Conservation (phyloP, 2,797 vertebrate genomes). For the Manis pentadactyla region DNA sequence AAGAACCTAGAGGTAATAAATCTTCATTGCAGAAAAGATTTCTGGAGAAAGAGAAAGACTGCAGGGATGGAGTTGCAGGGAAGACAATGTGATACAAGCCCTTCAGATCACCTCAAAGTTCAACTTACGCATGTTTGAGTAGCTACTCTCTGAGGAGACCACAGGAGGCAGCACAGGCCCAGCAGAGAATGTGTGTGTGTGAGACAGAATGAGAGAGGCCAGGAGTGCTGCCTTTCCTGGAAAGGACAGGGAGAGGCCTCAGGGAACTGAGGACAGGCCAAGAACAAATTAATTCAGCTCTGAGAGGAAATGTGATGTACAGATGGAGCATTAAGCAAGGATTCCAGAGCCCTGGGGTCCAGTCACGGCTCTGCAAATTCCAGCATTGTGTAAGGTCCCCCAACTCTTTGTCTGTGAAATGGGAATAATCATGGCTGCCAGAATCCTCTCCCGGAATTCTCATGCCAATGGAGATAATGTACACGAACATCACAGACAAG, state of each 20-base stretch:
- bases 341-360: not conserved
- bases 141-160: not conserved
- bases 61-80: not conserved
- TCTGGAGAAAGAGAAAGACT: not conserved
- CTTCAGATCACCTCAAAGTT: not conserved
- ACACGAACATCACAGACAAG: not conserved
- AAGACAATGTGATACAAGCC: not conserved
- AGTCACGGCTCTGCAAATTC: not conserved
- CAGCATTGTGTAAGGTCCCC: not conserved
- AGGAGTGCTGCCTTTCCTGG: not conserved
- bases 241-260: not conserved
- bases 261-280: not conserved
- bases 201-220: not conserved
- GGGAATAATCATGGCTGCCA: not conserved
- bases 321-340: not conserved
- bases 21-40: not conserved
- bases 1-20: not conserved
- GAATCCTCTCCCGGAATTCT: not conserved
- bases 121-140: not conserved
- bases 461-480: not conserved
- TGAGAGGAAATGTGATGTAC: not conserved
- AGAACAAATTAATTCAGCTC: not conserved
- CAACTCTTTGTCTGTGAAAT: conserved; percentile 15
- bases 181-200: not conserved
- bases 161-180: not conserved